Evolutionary conservation across 1,140 invertebrate genomes (phyloP), one percentile per base, ranked within the genome.

Genomic region (Monomorium pharaonis): DNA sequence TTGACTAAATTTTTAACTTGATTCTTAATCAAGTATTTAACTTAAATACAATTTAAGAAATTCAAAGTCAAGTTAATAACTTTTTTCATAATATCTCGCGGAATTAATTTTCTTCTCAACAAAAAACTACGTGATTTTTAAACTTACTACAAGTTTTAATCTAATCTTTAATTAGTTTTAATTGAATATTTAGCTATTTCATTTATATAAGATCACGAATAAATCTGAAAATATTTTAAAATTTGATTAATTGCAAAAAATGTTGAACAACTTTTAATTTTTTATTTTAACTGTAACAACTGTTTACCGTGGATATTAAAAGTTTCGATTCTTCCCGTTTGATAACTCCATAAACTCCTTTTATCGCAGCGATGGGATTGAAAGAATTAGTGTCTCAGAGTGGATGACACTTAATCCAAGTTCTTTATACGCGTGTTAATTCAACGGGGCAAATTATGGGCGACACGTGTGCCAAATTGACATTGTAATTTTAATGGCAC

Each of bases 401-500:
- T n/a, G 54, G 47, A 76, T 67, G 33, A 86, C 84, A 44, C 84
- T 62, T 47, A 27, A 69, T 67, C 14, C 30, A 44, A 42, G 47
- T 60, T 83, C 51, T 58, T 69, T 84, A 78, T 51, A 63, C 27
- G 62, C 56, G 72, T 65, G 88, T 85, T 89, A 84, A 89, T 89
- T 86, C 89, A 42, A 87, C 80, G 30, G 69, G 78, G 42, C 67
- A 85, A 89, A 91, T 87, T 81, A 91, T 86, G 65, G 70, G 76
- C 56, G 90, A 88, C 89, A 86, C 89, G 90, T 91, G 89, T 74
- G 89, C 72, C 69, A 87, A 91, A 90, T 91, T 76, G 83, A 87
- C 81, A 87, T 69, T 90, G 84, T 89, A 91, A 91, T 91, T 91
- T 91, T 91, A 89, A 90, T 86, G 90, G 72, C 33, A 72, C 30